Evolutionary conservation across 2,113 vertebrate genomes (phyloP).

Genomic region (Gorsachius goisagi): DNA sequence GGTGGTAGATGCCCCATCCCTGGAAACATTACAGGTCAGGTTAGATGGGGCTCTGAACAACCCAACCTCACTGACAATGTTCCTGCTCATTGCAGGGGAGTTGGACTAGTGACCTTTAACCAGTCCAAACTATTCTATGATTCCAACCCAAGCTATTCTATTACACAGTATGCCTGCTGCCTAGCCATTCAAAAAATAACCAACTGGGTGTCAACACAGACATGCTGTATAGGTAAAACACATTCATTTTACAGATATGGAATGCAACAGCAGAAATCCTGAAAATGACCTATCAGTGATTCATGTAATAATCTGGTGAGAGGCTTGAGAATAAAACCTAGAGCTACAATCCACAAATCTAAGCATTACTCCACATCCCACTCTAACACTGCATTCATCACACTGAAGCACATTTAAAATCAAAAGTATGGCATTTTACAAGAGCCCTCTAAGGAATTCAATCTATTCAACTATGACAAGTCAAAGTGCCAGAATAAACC

Average conservation of each 20-base stretch:
- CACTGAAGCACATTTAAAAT: not conserved
- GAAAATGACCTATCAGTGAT: not conserved
- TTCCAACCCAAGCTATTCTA: not conserved
- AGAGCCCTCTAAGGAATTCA: not conserved
- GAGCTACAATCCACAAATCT: not conserved
- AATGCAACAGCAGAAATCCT: not conserved
- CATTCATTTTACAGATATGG: not conserved
- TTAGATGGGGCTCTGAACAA: too few species aligned
- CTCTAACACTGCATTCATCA: not conserved
- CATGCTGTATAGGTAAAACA: not conserved
- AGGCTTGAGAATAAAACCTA: not conserved
- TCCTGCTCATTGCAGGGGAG: too few species aligned
- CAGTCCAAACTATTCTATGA: too few species aligned
- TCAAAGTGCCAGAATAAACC: not conserved
- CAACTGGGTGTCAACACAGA: not conserved
- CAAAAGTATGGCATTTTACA: not conserved
- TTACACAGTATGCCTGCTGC: not conserved
- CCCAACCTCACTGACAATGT: too few species aligned
- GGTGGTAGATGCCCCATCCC: too few species aligned
- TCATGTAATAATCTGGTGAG: not conserved
- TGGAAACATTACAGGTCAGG: too few species aligned
- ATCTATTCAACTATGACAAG: conserved; percentile 24
- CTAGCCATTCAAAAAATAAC: not conserved
- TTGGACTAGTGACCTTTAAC: too few species aligned
- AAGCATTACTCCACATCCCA: not conserved